Evolutionary conservation across 2,797 vertebrate species (phyloP).

Genomic region (Syndactyla subalaris): DNA sequence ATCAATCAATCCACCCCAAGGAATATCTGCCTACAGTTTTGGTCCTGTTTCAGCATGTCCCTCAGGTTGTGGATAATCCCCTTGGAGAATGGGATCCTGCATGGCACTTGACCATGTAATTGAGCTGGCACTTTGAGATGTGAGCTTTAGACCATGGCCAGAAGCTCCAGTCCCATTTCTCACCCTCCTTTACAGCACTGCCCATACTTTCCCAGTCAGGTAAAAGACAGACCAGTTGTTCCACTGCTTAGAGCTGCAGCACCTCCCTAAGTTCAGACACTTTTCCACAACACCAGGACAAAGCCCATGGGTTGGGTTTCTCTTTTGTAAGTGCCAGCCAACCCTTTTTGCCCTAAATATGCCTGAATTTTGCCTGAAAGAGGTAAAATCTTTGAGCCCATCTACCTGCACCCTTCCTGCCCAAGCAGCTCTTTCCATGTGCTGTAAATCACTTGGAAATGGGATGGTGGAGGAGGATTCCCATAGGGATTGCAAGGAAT

Average conservation of each 20-base stretch:
- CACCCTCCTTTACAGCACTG: rapidly evolving
- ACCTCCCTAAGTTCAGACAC: neutral
- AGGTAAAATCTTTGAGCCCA: neutral
- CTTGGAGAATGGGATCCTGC: neutral
- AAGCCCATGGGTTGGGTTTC: rapidly evolving
- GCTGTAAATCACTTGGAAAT: neutral
- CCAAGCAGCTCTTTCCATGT: neutral
- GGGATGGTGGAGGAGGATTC: neutral
- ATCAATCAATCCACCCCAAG: neutral
- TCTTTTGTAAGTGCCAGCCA: neutral
- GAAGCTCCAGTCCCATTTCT: neutral
- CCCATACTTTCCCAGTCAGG: neutral
- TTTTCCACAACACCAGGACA: neutral
- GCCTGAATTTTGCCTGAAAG: neutral
- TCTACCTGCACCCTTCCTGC: neutral
- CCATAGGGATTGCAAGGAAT: neutral
- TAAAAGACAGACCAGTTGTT: neutral
- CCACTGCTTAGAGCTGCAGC: neutral
- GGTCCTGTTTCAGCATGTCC: neutral
- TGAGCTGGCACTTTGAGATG: neutral
- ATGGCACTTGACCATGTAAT: rapidly evolving
- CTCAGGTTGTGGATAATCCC: neutral
- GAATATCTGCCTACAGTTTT: neutral
- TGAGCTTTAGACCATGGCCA: neutral
- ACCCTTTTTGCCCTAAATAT: neutral